A percentile compares a stretch with the other conserved stretches of the same genome.
Conservation (phyloP, 1,140 invertebrate species). For the Oryctes rhinoceros region DNA sequence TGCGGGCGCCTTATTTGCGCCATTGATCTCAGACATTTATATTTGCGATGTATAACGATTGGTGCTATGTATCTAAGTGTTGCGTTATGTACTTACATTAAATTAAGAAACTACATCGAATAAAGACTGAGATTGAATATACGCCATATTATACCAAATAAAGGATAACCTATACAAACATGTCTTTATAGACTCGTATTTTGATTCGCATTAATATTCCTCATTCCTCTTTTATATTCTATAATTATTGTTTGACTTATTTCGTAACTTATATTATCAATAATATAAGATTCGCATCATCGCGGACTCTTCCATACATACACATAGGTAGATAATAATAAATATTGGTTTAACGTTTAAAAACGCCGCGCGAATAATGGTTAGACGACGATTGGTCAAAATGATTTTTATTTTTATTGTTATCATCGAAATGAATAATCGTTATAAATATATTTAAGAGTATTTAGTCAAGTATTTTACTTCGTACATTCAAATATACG, state of each 20-base stretch:
- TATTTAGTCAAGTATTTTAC: neutral
- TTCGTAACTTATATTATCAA: conserved; percentile 14
- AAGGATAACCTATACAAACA: neutral
- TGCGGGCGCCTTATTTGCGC: no score
- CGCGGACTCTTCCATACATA: neutral
- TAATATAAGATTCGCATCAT: conserved; percentile 21
- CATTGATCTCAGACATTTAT: no score
- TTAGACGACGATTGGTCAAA: conserved; percentile 32
- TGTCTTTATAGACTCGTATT: neutral
- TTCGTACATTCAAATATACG: neutral
- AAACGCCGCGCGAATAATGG: conserved; percentile 29
- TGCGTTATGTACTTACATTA: no score
- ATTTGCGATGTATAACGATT: no score
- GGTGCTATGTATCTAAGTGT: no score
- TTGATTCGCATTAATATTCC: conserved; percentile 28
- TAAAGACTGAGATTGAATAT: conserved; percentile 3
- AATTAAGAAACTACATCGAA: neutral
- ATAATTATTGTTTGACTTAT: conserved; percentile 36
- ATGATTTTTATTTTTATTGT: conserved; percentile 9
- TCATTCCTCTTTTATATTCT: conserved; percentile 4
- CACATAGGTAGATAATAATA: neutral
- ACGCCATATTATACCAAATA: neutral
- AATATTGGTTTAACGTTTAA: conserved; percentile 7
- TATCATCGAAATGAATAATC: conserved; percentile 8
- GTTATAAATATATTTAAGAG: conserved; percentile 7